These are phyloP conservation scores for Corythucha ciliata DNA, from an alignment of 2,888 invertebrate species.

Conservation along the genomic window DNA sequence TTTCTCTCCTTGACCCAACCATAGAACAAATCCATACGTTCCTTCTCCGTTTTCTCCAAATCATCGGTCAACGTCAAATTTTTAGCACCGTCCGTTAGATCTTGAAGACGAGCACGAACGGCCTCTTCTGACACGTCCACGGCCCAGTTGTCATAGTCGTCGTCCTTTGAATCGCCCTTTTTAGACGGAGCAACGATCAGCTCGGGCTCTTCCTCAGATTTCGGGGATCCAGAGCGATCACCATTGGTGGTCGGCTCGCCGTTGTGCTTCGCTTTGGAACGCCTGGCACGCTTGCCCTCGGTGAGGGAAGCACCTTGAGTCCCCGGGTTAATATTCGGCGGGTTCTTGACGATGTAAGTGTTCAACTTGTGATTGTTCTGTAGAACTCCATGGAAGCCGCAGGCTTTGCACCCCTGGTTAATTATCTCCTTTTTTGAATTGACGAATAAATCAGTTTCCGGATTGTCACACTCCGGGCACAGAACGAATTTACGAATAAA, in stretches of 20 bases:
- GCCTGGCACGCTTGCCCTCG: conserved; percentile 71
- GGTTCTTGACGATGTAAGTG: conserved; percentile 97
- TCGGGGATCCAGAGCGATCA: conserved; percentile 45
- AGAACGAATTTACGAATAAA: conserved; percentile 86
- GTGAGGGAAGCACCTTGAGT: conserved; percentile 76
- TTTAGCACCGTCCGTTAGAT: conserved; percentile 86
- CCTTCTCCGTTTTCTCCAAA: conserved; percentile 89
- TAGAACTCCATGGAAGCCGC: conserved; percentile 83
- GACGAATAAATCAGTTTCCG: conserved; percentile 89
- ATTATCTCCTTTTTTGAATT: conserved; percentile 83
- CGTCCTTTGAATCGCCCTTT: conserved; percentile 45
- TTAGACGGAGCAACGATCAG: conserved; percentile 44
- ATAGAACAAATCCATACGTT: conserved; percentile 93
- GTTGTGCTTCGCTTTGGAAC: conserved; percentile 56
- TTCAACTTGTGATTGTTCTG: conserved; percentile 96
- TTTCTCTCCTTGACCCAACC: conserved; percentile 61
- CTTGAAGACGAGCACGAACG: conserved; percentile 82
- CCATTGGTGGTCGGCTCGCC: conserved; percentile 45
- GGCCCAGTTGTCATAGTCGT: conserved; percentile 84
- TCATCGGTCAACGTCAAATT: conserved; percentile 91
- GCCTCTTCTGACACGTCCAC: conserved; percentile 92
- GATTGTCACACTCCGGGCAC: conserved; percentile 95
- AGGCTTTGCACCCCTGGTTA: conserved; percentile 93
- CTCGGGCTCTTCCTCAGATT: conserved; percentile 43
- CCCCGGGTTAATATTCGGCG: conserved; percentile 70